phyloP scores from a whole-genome alignment of 37 sponge, comb jelly and placozoan species.

The Oopsacas minuta region DNA sequence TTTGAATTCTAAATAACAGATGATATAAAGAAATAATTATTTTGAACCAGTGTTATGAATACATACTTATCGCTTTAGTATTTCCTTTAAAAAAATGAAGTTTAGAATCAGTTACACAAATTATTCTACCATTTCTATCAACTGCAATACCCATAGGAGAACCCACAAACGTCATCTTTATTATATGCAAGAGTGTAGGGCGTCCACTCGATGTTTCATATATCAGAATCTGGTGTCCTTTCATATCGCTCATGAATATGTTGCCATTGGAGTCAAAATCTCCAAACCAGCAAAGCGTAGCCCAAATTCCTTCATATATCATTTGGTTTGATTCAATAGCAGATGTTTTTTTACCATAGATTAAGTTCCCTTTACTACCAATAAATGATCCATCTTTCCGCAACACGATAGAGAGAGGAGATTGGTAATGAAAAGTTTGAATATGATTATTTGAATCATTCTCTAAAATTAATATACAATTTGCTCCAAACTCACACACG shows the following conservation, averaged over 20 bases:
- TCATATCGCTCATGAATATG: not conserved
- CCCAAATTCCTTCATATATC: not conserved
- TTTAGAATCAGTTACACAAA: not conserved
- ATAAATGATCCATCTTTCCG: not conserved
- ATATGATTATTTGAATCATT: not conserved
- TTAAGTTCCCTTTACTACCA: not conserved
- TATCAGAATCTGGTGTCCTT: not conserved
- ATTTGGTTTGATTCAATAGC: not conserved
- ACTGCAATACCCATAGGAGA: not conserved
- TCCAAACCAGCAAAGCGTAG: not conserved
- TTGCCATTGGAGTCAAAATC: not conserved
- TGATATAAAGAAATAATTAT: no score
- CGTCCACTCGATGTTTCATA: not conserved
- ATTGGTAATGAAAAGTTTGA: not conserved
- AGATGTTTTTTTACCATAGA: not conserved
- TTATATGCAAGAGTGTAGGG: not conserved
- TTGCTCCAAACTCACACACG: conserved; percentile 5
- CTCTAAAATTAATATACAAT: not conserved
- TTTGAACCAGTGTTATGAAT: no score
- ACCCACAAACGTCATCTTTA: not conserved
- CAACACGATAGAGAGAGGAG: not conserved
- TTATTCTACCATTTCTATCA: not conserved
- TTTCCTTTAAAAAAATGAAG: not conserved
- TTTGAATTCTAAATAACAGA: no score
- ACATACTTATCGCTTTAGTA: no score